These are phyloP conservation scores for Xestia rhomboidea DNA, from an alignment of 2,888 invertebrate species.

Conservation along the genomic window DNA sequence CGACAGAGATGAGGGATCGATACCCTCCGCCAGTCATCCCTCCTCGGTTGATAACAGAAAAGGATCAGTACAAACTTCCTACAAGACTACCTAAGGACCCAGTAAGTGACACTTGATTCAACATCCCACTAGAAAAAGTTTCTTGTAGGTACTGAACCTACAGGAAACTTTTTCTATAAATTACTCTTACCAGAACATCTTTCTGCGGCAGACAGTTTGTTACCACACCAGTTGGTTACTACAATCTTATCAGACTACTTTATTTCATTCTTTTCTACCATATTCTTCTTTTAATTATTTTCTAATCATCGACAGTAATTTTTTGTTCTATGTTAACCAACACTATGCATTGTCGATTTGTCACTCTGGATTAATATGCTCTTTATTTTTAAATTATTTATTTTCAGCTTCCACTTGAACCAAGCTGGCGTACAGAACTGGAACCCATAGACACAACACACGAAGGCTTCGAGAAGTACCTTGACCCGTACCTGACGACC, in stretches of 20 bases:
- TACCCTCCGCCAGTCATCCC: slow-evolving; percentile 72
- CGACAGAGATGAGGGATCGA: slow-evolving; percentile 79
- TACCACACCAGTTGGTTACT: not conserved
- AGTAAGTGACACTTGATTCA: slow-evolving; percentile 67
- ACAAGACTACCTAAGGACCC: slow-evolving; percentile 67
- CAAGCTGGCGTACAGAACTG: slow-evolving; percentile 77
- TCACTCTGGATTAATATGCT: too few species aligned
- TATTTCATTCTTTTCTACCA: not conserved
- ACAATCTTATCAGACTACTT: not conserved
- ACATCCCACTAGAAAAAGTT: not conserved
- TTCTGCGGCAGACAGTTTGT: not conserved
- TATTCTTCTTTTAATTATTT: not conserved
- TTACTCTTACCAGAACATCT: not conserved
- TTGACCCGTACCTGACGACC: slow-evolving; percentile 86
- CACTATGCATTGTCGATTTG: not conserved
- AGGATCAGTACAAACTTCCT: slow-evolving; percentile 81
- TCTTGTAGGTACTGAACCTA: too few species aligned
- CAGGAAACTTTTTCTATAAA: not conserved
- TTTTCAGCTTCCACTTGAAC: slow-evolving; percentile 73
- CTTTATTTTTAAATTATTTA: not conserved
- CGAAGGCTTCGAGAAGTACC: slow-evolving; percentile 83
- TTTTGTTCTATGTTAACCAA: not conserved
- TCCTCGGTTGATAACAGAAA: slow-evolving; percentile 78
- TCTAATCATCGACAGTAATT: not conserved
- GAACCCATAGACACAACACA: slow-evolving; percentile 83